Conservation (phyloP, 2,797 vertebrate genomes). For the Argya squamiceps region DNA sequence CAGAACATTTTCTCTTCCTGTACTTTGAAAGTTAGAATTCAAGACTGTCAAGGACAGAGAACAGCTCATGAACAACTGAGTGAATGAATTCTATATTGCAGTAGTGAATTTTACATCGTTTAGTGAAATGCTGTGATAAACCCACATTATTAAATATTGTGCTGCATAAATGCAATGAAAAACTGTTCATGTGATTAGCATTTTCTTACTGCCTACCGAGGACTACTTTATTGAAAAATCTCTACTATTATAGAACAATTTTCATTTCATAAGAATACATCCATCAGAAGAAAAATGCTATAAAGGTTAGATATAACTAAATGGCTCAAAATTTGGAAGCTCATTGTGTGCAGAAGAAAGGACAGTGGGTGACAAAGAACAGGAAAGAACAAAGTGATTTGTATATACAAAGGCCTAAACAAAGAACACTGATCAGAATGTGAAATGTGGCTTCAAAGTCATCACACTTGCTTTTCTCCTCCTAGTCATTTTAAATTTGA, state of each 20-base stretch:
- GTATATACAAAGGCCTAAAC: background rate
- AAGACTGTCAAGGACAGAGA: background rate
- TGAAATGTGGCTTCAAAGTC: background rate
- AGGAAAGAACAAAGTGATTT: constrained; percentile 20
- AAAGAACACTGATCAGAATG: background rate
- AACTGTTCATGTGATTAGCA: background rate
- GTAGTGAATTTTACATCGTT: constrained; percentile 14
- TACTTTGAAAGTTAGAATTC: background rate
- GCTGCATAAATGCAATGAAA: background rate
- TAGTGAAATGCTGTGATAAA: constrained; percentile 24
- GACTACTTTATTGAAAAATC: constrained; percentile 3
- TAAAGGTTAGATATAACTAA: constrained; percentile 32
- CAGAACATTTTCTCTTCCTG: background rate
- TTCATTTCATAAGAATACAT: background rate
- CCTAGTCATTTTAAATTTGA: background rate
- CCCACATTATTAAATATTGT: background rate
- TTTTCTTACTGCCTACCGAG: background rate
- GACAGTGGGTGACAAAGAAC: background rate
- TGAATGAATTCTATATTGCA: background rate
- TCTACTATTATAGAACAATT: constrained; percentile 19
- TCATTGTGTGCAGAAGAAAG: background rate
- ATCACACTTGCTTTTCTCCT: background rate
- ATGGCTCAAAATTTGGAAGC: constrained; percentile 7
- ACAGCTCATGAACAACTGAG: background rate
- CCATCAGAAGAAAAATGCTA: background rate